Percentiles rank a stretch among this genome's conserved stretches.
These are phyloP conservation scores for Xylocopa sonorina DNA, from an alignment of 1,140 invertebrate species.

Conservation along the genomic window DNA sequence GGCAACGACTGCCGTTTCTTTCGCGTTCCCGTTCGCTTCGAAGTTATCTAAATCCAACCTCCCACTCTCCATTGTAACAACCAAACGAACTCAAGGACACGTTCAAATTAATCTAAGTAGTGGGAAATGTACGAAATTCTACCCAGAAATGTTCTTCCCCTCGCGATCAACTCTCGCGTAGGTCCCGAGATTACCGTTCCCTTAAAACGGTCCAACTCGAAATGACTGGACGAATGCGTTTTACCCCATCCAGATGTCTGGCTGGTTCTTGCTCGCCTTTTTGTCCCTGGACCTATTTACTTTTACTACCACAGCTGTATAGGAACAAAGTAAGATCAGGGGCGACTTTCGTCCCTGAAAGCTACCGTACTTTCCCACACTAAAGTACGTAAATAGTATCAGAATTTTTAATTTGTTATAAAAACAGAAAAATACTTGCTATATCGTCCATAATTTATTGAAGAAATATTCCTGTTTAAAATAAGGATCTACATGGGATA, in stretches of 20 bases:
- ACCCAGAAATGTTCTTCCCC: background rate
- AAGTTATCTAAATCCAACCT: conserved; percentile 56
- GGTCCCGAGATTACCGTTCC: background rate
- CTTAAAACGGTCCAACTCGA: background rate
- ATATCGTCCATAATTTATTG: too few relatives aligned
- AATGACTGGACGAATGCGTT: conserved; percentile 9
- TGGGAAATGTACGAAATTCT: background rate
- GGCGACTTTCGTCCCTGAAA: conserved; percentile 15
- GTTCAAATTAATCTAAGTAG: background rate
- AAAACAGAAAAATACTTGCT: background rate
- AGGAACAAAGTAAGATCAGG: background rate
- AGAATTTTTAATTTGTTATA: background rate
- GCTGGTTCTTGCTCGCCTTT: conserved; percentile 31
- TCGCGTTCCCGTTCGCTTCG: conserved; percentile 61
- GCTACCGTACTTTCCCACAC: background rate
- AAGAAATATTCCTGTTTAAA: background rate
- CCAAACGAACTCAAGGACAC: conserved; percentile 16
- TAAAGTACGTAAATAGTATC: background rate
- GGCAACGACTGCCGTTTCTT: conserved; percentile 65
- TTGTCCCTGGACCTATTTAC: conserved; percentile 32
- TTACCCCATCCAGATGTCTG: conserved; percentile 13
- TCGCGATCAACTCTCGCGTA: too few relatives aligned
- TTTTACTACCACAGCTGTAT: conserved; percentile 22
- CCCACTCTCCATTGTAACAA: conserved; percentile 65
- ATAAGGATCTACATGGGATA: too few relatives aligned